phyloP scores from a whole-genome alignment of 2,888 invertebrate genomes.

The Standfussiana lucernea region DNA sequence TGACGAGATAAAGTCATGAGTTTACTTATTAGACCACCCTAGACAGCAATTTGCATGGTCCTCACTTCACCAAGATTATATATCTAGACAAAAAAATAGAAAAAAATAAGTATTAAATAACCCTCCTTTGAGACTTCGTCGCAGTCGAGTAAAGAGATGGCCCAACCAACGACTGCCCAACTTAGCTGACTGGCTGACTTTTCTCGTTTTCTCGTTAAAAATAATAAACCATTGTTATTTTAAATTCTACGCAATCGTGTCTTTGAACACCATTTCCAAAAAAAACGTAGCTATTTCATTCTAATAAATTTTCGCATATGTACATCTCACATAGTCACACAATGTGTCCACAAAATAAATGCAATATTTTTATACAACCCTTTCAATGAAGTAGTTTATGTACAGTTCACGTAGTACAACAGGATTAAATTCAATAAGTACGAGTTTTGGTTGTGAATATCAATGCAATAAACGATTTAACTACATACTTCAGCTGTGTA shows the following conservation, averaged over 20 bases:
- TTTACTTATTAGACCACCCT: too few relatives aligned
- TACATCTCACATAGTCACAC: slow-evolving; percentile 2
- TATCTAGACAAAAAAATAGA: not conserved
- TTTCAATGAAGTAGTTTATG: slow-evolving; percentile 7
- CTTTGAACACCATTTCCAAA: not conserved
- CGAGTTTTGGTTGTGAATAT: slow-evolving; percentile 1
- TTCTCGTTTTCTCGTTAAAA: not conserved
- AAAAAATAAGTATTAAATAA: too few relatives aligned
- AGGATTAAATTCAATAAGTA: slow-evolving; percentile 21
- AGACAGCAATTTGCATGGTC: not conserved
- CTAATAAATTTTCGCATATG: not conserved
- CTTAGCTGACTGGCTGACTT: not conserved
- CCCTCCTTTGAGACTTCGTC: too few relatives aligned
- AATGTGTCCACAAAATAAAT: slow-evolving; percentile 13
- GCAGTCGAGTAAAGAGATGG: too few relatives aligned
- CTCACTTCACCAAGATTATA: not conserved
- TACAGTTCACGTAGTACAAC: not conserved
- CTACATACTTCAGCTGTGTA: not conserved
- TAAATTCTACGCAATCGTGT: not conserved
- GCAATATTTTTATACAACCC: not conserved
- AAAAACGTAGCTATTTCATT: not conserved
- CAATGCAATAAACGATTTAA: slow-evolving; percentile 22
- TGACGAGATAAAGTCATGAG: too few relatives aligned
- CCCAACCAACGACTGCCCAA: too few relatives aligned
- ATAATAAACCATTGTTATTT: not conserved